These are phyloP conservation scores for Drosophila melanocephala DNA, from an alignment of 2,888 invertebrate species.

Conservation along the genomic window DNA sequence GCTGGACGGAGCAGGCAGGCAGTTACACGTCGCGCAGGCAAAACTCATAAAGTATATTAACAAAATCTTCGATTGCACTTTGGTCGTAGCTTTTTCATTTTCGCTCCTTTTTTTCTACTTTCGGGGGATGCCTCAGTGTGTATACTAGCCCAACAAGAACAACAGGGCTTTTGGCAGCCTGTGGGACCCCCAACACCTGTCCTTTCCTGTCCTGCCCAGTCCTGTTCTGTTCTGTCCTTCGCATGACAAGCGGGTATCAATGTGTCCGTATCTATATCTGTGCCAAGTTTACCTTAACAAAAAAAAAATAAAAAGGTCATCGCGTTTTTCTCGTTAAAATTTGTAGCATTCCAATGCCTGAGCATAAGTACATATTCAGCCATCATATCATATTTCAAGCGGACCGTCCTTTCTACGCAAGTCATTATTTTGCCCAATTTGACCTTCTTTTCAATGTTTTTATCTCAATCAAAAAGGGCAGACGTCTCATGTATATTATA, in stretches of 20 bases:
- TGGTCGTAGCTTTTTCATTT: slow-evolving; percentile 54
- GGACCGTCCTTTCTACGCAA: background rate
- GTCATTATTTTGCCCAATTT: background rate
- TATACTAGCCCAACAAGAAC: slow-evolving; percentile 8
- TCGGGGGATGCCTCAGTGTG: slow-evolving; percentile 18
- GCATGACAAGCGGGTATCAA: slow-evolving; percentile 66
- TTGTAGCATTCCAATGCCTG: slow-evolving; percentile 39
- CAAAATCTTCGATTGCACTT: slow-evolving; percentile 78
- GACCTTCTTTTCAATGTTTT: background rate
- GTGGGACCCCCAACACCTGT: slow-evolving; percentile 16
- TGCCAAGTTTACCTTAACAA: slow-evolving; percentile 1
- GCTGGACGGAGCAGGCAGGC: background rate
- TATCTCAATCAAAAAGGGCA: slow-evolving; percentile 4
- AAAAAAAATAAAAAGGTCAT: slow-evolving; percentile 48
- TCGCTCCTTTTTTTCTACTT: slow-evolving; percentile 14
- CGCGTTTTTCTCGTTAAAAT: slow-evolving; percentile 57
- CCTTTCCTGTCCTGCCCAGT: background rate
- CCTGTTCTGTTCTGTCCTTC: slow-evolving; percentile 13
- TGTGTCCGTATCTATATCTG: slow-evolving; percentile 39
- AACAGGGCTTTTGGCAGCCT: slow-evolving; percentile 14
- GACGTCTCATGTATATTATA: slow-evolving; percentile 13
- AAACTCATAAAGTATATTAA: slow-evolving; percentile 77
- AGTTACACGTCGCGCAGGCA: slow-evolving; percentile 68
- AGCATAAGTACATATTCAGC: slow-evolving; percentile 10
- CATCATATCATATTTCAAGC: slow-evolving; percentile 49